Percentiles rank a stretch among this genome's conserved stretches.
Evolutionary conservation across 2,888 invertebrate genomes (phyloP).

Genomic region (Scaptomyza polygonia): DNA sequence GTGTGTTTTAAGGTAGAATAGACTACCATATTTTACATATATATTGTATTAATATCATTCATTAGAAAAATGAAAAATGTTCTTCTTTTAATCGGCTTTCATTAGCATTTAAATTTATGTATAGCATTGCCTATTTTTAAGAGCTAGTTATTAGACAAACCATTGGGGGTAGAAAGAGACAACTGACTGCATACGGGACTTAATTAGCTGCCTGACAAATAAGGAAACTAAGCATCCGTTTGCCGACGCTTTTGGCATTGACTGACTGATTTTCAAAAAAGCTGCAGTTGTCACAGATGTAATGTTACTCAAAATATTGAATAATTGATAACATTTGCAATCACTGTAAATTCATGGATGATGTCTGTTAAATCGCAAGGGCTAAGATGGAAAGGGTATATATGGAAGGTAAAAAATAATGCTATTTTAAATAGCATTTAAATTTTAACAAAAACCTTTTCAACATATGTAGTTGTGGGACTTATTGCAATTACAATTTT

Average conservation of each 20-base stretch:
- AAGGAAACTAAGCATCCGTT: background rate
- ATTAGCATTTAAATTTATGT: background rate
- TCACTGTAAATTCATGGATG: background rate
- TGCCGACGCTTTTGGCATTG: background rate
- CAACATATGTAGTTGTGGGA: no score
- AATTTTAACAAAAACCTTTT: no score
- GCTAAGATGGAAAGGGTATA: no score
- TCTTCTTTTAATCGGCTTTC: background rate
- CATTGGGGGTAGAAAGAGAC: background rate
- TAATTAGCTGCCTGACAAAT: background rate
- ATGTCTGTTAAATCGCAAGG: background rate
- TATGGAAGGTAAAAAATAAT: no score
- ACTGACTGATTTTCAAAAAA: no score
- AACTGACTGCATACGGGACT: background rate
- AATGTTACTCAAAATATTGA: background rate
- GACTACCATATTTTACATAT: no score
- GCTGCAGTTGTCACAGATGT: no score
- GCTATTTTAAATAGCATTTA: no score
- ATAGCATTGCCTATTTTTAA: background rate
- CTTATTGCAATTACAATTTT: no score
- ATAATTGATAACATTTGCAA: conserved; percentile 1
- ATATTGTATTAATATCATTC: no score
- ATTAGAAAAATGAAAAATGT: no score
- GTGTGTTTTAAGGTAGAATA: no score
- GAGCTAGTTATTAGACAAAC: background rate